phyloP scores from a whole-genome alignment of 2,888 invertebrate species.

The Pardosa pseudoannulata region DNA sequence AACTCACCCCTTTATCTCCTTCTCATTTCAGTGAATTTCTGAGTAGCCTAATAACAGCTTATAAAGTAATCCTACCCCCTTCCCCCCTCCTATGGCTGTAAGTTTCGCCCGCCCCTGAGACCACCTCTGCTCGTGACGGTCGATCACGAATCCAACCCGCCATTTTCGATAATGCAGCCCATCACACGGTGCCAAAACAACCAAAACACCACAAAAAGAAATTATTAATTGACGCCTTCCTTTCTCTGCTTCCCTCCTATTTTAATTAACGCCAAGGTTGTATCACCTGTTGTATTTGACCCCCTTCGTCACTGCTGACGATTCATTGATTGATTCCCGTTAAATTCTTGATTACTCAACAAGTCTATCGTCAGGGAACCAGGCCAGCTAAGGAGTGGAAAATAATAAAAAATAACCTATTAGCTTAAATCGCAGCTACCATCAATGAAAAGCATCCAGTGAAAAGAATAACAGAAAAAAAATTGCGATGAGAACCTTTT shows the following conservation, averaged over 20 bases:
- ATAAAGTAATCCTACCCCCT: too few relatives aligned
- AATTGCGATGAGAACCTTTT: slow-evolving; percentile 12
- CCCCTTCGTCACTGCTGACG: neutral
- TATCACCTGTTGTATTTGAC: neutral
- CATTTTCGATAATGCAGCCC: too few relatives aligned
- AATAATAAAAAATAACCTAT: slow-evolving; percentile 11
- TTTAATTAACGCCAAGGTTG: slow-evolving; percentile 11
- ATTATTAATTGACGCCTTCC: too few relatives aligned
- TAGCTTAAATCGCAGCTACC: slow-evolving; percentile 40
- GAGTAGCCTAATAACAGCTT: too few relatives aligned
- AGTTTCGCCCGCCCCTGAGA: too few relatives aligned
- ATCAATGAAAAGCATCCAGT: slow-evolving; percentile 31
- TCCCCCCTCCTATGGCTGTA: too few relatives aligned
- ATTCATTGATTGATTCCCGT: neutral
- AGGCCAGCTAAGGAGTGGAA: neutral
- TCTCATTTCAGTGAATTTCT: too few relatives aligned
- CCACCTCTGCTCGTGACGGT: too few relatives aligned
- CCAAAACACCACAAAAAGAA: too few relatives aligned
- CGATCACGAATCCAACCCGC: too few relatives aligned
- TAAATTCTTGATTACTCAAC: neutral
- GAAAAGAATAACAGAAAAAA: neutral
- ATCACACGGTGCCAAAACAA: too few relatives aligned
- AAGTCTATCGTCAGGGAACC: neutral
- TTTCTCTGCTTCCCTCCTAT: neutral
- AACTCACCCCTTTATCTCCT: too few relatives aligned